These are phyloP conservation scores for Eulemur rufifrons DNA, from an alignment of 2,113 vertebrate species.

Conservation along the genomic window DNA sequence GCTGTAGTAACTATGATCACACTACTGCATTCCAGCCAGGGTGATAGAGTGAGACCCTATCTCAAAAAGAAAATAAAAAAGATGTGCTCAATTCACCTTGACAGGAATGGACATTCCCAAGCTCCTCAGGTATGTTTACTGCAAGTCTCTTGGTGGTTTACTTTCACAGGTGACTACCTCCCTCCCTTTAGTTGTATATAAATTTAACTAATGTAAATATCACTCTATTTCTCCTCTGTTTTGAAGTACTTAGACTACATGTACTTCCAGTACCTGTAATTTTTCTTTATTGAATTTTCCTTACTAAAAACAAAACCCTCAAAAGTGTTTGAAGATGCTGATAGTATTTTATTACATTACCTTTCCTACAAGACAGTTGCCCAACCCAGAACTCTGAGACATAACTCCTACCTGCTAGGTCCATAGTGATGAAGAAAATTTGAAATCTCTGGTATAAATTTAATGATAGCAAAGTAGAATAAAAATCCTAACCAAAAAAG, in stretches of 20 bases:
- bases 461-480: background rate
- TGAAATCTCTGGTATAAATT: background rate
- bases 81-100: background rate
- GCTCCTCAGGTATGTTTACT: background rate
- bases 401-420: background rate
- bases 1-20: too few species aligned
- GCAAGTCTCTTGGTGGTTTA: background rate
- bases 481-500: constrained; percentile 8
- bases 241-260: background rate
- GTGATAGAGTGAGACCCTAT: too few species aligned
- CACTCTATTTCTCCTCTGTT: background rate
- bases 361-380: background rate
- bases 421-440: background rate
- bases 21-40: background rate
- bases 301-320: background rate
- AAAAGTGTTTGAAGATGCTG: background rate
- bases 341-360: background rate
- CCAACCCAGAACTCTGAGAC: background rate
- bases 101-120: background rate
- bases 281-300: background rate
- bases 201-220: background rate
- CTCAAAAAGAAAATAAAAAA: too few species aligned
- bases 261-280: background rate
- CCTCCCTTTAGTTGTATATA: background rate
- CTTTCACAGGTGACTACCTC: background rate